phyloP scores from a whole-genome alignment of 2,113 vertebrate species.

The Setophaga petechia region DNA sequence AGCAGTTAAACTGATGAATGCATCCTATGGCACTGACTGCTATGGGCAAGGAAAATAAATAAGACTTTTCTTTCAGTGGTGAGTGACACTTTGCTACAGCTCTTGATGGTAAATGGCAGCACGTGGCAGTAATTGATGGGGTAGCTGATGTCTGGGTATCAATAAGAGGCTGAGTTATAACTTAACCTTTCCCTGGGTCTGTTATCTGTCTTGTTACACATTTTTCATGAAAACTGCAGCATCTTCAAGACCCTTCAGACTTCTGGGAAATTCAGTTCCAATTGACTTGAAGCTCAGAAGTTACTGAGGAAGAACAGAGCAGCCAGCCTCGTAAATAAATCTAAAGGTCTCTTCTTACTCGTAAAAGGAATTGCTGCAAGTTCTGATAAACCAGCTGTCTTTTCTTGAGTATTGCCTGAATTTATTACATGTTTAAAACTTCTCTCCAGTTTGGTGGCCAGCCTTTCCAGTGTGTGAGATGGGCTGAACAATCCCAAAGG shows the following conservation, averaged over 20 bases:
- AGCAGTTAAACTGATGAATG: background rate
- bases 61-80: background rate
- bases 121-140: background rate
- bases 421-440: background rate
- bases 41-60: background rate
- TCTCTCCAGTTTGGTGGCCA: background rate
- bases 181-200: background rate
- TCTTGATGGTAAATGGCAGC: background rate
- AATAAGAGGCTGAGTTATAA: background rate
- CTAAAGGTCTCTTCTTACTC: background rate
- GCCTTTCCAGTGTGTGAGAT: background rate
- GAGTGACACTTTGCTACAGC: background rate
- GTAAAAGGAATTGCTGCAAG: background rate
- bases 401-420: background rate
- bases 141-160: background rate
- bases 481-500: background rate
- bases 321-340: background rate
- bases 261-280: background rate
- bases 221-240: background rate
- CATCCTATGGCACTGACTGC: background rate
- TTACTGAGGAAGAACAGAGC: background rate
- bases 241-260: background rate
- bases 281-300: background rate
- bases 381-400: background rate
- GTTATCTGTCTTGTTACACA: background rate